A percentile compares a stretch with the other conserved stretches of the same genome.
Evolutionary conservation across 2,888 invertebrate species (phyloP).

Genomic region (Pristionchus exspectatus): DNA sequence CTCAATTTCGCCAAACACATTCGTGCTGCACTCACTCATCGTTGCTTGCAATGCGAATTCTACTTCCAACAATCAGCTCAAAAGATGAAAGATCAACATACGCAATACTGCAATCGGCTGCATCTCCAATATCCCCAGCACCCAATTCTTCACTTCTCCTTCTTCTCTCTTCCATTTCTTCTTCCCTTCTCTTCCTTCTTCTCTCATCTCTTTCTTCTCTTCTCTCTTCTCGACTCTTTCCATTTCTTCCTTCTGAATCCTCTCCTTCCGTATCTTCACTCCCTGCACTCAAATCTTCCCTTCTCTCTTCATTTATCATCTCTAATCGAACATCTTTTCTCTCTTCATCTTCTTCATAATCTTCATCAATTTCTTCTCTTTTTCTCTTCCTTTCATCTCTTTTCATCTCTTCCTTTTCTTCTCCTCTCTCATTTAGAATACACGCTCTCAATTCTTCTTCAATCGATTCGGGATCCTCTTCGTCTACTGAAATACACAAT

Average conservation of each 20-base stretch:
- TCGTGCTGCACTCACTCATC: too few relatives aligned
- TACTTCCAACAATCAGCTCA: too few relatives aligned
- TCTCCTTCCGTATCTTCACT: background rate
- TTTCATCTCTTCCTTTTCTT: background rate
- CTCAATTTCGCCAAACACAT: too few relatives aligned
- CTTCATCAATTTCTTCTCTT: background rate
- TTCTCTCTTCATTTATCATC: background rate
- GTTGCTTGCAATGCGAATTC: too few relatives aligned
- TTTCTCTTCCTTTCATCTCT: slow-evolving; percentile 20
- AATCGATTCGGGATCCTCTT: slow-evolving; percentile 20
- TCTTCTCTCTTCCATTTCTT: slow-evolving; percentile 8
- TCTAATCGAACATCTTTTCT: background rate
- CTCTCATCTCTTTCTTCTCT: background rate
- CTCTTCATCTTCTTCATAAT: background rate
- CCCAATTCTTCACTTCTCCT: background rate
- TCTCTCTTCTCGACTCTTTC: background rate
- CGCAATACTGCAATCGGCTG: background rate
- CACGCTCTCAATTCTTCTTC: slow-evolving; percentile 4
- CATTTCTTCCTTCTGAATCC: slow-evolving; percentile 1
- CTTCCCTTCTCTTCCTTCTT: background rate
- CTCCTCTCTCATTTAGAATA: background rate
- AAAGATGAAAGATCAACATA: background rate
- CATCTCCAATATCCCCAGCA: slow-evolving; percentile 27
- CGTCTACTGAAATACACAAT: background rate
- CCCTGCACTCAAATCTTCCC: background rate